These are phyloP conservation scores for Syncerus caffer DNA, from an alignment of 2,797 vertebrate species.

Conservation along the genomic window DNA sequence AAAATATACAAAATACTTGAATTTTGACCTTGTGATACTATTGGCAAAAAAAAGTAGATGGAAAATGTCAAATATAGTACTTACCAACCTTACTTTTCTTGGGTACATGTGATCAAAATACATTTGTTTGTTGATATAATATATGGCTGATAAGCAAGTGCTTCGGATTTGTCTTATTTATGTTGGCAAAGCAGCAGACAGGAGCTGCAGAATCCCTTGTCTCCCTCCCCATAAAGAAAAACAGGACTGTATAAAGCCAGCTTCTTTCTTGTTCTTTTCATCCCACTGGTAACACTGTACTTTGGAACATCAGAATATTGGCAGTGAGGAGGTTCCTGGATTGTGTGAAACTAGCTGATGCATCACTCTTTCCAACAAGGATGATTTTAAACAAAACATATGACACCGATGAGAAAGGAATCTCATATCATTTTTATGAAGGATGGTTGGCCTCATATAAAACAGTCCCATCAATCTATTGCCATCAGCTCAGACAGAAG, in stretches of 20 bases:
- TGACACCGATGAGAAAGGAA: neutral
- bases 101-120: neutral
- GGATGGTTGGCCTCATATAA: neutral
- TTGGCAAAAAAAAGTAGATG: neutral
- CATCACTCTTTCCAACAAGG: neutral
- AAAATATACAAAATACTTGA: neutral
- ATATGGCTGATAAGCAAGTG: neutral
- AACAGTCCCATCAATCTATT: slow-evolving; percentile 28
- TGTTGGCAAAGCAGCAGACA: neutral
- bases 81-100: neutral
- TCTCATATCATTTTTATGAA: slow-evolving; percentile 37
- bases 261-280: neutral
- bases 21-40: neutral
- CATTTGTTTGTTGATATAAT: neutral
- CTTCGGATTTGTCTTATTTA: neutral
- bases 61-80: neutral
- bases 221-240: neutral
- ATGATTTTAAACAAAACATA: slow-evolving; percentile 40
- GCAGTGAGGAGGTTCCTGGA: neutral
- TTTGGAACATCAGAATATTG: slow-evolving; percentile 26
- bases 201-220: neutral
- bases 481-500: slow-evolving; percentile 14
- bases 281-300: neutral
- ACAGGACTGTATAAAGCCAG: neutral
- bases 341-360: neutral